Conservation (phyloP, 2,888 invertebrate genomes). For the Lasioglossum pauxillum region DNA sequence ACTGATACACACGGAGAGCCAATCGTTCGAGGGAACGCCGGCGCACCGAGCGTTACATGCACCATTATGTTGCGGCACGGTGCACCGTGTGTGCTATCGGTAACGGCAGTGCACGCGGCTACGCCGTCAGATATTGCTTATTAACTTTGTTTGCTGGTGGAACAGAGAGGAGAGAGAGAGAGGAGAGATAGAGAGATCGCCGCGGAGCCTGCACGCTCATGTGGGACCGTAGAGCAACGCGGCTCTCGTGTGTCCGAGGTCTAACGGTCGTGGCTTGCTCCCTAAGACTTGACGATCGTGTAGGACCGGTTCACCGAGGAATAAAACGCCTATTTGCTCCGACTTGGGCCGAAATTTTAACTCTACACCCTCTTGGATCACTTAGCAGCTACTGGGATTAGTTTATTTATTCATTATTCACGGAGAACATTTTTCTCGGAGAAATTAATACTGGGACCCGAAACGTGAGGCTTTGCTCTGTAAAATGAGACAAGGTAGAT, state of each 20-base stretch:
- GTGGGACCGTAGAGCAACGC: not conserved
- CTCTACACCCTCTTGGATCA: not conserved
- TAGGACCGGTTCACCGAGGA: conserved; percentile 75
- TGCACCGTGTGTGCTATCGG: conserved; percentile 55
- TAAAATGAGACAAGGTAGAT: too few relatives aligned
- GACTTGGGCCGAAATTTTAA: not conserved
- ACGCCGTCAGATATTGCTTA: conserved; percentile 79
- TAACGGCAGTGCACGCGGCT: conserved; percentile 65
- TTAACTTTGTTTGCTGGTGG: conserved; percentile 79
- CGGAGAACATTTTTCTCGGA: not conserved
- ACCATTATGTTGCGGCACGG: conserved; percentile 68
- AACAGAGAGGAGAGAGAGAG: conserved; percentile 15
- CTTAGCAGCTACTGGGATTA: not conserved
- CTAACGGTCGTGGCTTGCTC: conserved; percentile 69
- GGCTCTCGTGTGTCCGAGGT: conserved; percentile 49
- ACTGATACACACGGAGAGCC: conserved; percentile 54
- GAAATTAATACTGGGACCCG: too few relatives aligned
- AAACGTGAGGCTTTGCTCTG: too few relatives aligned
- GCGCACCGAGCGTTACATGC: conserved; percentile 68
- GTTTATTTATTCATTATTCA: not conserved
- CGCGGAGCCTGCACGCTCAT: not conserved
- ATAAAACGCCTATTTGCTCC: not conserved
- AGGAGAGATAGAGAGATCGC: not conserved
- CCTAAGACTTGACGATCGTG: conserved; percentile 61
- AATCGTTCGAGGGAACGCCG: conserved; percentile 54